phyloP scores from a whole-genome alignment of 2,113 vertebrate species.

The human region DNA sequence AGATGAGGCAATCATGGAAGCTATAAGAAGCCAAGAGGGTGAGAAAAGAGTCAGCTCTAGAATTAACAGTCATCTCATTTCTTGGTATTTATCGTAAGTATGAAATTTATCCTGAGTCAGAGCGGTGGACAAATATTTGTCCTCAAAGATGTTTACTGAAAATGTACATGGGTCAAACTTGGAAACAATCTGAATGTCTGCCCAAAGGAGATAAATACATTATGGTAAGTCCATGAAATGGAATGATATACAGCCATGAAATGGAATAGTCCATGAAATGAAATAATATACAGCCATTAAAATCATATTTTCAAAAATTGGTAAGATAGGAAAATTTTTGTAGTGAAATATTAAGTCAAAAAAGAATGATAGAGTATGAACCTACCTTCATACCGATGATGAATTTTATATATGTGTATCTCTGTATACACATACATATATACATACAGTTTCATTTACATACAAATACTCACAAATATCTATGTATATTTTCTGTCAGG shows the following conservation, averaged over 20 bases:
- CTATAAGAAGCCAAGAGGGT: not conserved
- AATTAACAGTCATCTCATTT: not conserved
- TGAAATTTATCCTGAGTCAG: not conserved
- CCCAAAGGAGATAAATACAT: not conserved
- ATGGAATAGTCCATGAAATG: no score
- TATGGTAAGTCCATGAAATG: not conserved
- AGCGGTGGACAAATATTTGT: not conserved
- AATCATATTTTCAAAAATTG: slow-evolving; percentile 20
- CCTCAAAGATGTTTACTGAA: not conserved
- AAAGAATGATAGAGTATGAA: not conserved
- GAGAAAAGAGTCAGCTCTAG: not conserved
- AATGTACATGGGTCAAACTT: not conserved
- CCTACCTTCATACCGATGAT: not conserved
- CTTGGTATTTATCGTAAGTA: not conserved
- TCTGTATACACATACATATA: not conserved
- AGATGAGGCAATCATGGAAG: not conserved
- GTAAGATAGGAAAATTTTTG: not conserved
- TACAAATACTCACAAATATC: not conserved
- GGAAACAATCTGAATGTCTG: not conserved
- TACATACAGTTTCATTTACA: not conserved
- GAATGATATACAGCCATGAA: not conserved
- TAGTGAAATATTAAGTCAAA: not conserved
- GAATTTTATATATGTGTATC: not conserved
- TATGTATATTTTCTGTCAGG: not conserved
- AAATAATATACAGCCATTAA: not conserved